Evolutionary conservation across 2,888 invertebrate species (phyloP).

Genomic region (Lycaena phlaeas): DNA sequence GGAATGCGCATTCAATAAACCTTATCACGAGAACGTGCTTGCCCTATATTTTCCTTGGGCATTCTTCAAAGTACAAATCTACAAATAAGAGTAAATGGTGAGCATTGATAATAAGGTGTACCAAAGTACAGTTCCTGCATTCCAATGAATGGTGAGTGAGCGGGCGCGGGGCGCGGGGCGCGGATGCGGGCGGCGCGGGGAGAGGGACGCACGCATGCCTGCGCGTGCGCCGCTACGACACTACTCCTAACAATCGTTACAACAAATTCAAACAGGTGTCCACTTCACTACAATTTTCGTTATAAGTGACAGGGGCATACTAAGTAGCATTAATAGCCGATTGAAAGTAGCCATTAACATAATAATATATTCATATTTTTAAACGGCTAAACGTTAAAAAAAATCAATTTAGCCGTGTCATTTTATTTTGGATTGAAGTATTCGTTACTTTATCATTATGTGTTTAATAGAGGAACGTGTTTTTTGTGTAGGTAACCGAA

Average conservation of each 20-base stretch:
- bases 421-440: not conserved
- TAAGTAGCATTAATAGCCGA: conserved; percentile 19
- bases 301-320: conserved; percentile 28
- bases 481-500: not conserved
- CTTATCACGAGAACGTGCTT: not conserved
- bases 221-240: conserved; percentile 50
- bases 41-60: conserved; percentile 8
- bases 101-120: conserved; percentile 51
- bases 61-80: conserved; percentile 16
- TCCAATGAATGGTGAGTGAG: conserved; percentile 52
- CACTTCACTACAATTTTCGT: conserved; percentile 39
- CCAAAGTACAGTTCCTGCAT: conserved; percentile 52
- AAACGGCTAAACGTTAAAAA: conserved; percentile 5
- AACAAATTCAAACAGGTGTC: conserved; percentile 57
- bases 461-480: not conserved
- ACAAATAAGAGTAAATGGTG: conserved; percentile 40
- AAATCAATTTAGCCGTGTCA: conserved; percentile 1
- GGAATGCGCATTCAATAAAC: not conserved
- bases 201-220: conserved; percentile 46
- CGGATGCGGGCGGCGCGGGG: conserved; percentile 19
- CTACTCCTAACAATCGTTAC: conserved; percentile 38
- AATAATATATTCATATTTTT: conserved; percentile 9
- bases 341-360: conserved; percentile 5
- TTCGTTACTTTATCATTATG: not conserved
- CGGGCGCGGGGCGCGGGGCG: conserved; percentile 21